Evolutionary conservation across 1,140 invertebrate species (phyloP), one percentile per base, ranked within the genome.

Genomic region (Euwallacea similis): DNA sequence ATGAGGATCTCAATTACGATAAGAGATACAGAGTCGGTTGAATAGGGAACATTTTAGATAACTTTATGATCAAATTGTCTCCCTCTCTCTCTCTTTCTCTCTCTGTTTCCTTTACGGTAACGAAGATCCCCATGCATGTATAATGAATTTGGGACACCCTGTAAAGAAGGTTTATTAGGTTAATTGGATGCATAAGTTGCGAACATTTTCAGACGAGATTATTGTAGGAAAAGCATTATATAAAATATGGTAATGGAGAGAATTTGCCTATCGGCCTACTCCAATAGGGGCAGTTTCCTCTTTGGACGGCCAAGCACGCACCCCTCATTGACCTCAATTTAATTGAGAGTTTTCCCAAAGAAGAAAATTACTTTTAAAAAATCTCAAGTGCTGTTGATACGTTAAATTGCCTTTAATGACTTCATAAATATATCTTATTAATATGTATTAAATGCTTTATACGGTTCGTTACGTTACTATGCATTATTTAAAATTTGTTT

Each of bases 401-500:
- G 44, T 63, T 63, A 63, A 63, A 63, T 4, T 63, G 21, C 21
- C 21, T 61, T 42, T 61, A 61, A 61, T 61, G 59, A 43, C 59
- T 61, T 50, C 50, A 47, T 50, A 53, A 64, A 64, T 64, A 64
- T 47, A 10, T 50, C 42, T 7, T 50, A 47, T 64, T 64, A 64
- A 64, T 64, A 64, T 64, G 13, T 64, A 64, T 50, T 47, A 64
- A 53, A 44, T 50, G 33, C 46, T 42, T 53, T 64, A 53, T n/a
- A 64, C 62, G 62, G 47, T 64, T 64, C 47, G 62, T 53, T 64
- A 64, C 15, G 15, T 53, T 64, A 13, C 62, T 54, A 21, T 58
- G 55, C 55, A 58, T 66, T 66, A 61, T 66, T 66, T 66, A 55
- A 54, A 16, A 21, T 47, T 63, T 63, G 42, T 63, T 63, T 50